Evolutionary conservation across 2,888 invertebrate species (phyloP).

Genomic region (Frankliniella fusca): DNA sequence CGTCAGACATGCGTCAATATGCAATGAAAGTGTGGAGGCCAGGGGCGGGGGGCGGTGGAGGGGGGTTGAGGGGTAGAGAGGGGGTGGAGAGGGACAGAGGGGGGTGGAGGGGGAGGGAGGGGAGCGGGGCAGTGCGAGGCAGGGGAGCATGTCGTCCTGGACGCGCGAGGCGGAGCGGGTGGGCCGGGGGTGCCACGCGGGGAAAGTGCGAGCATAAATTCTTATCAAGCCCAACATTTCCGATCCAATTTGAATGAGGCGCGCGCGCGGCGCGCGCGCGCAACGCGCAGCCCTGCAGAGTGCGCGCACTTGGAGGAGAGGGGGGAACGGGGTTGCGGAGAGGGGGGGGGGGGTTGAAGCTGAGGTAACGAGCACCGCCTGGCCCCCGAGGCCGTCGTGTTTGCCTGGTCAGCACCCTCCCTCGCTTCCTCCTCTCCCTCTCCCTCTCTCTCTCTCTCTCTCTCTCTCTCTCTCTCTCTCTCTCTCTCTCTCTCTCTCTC

Average conservation of each 20-base stretch:
- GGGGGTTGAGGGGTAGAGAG: not conserved
- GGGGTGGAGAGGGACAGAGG: not conserved
- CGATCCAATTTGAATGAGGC: not conserved
- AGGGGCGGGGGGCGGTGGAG: not conserved
- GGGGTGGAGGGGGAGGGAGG: not conserved
- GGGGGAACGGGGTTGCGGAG: not conserved
- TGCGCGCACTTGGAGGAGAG: too few species aligned
- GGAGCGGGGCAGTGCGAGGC: not conserved
- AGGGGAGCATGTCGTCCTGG: not conserved
- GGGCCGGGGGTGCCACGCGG: not conserved
- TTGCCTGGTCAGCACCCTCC: constrained; percentile 1
- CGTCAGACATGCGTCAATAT: too few species aligned
- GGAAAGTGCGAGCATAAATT: not conserved
- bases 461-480: too few species aligned
- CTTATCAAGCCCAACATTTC: not conserved
- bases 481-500: too few species aligned
- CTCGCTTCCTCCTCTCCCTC: not conserved
- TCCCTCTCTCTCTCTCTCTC: not conserved
- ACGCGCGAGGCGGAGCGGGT: not conserved
- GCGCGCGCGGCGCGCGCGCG: too few species aligned
- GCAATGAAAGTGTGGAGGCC: too few species aligned
- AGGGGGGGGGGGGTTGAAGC: not conserved
- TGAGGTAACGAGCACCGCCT: not conserved
- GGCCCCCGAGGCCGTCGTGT: not conserved
- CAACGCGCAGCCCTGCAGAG: too few species aligned